A percentile compares a stretch with the other conserved stretches of the same genome.
Evolutionary conservation across 2,113 vertebrate genomes (phyloP).

Genomic region (Tachysurus fulvidraco): DNA sequence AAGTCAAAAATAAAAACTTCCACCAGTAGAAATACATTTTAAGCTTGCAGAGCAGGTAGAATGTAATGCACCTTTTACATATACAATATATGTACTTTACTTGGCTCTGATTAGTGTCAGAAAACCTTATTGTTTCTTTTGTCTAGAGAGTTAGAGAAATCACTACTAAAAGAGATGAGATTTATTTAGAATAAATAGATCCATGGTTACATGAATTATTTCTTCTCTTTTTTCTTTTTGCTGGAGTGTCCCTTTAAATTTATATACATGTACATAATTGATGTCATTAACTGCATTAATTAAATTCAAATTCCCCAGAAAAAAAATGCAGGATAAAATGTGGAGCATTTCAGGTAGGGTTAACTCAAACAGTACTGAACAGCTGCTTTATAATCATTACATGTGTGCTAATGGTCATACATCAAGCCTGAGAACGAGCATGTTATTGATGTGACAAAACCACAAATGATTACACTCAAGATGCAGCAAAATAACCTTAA

Average conservation of each 20-base stretch:
- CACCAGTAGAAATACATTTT: background rate
- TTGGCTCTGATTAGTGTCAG: background rate
- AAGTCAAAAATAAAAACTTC: background rate
- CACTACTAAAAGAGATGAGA: background rate
- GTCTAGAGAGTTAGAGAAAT: background rate
- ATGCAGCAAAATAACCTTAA: slow-evolving; percentile 45
- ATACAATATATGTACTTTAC: background rate
- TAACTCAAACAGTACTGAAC: slow-evolving; percentile 1
- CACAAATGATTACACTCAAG: slow-evolving; percentile 14
- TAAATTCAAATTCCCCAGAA: background rate
- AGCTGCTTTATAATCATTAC: background rate
- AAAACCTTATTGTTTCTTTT: background rate
- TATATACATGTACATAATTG: background rate
- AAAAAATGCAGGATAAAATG: background rate
- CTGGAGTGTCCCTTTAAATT: background rate
- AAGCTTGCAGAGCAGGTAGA: background rate
- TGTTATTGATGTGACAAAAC: slow-evolving; percentile 20
- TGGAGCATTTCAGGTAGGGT: background rate
- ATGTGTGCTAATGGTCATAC: slow-evolving; percentile 3
- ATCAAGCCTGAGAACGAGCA: slow-evolving; percentile 32
- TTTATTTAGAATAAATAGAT: background rate
- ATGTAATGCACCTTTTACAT: background rate
- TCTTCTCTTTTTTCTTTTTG: background rate
- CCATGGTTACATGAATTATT: background rate
- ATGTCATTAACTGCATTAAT: background rate